These are phyloP conservation scores for Brachylomia viminalis DNA, from an alignment of 2,888 invertebrate species.

Conservation along the genomic window DNA sequence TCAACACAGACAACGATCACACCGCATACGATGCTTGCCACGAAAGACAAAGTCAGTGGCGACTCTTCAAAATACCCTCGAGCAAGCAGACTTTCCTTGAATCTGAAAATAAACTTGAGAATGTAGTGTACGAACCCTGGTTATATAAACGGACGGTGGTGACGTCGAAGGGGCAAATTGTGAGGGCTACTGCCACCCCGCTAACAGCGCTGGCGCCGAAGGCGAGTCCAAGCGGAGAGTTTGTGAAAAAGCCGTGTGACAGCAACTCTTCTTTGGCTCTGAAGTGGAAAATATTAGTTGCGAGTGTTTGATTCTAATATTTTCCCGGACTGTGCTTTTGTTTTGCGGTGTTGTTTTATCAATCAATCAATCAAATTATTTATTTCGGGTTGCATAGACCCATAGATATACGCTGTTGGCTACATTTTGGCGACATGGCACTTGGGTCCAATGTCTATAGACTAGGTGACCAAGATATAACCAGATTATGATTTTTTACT, in stretches of 20 bases:
- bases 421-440: background rate
- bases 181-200: constrained; percentile 93
- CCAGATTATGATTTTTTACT: background rate
- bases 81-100: constrained; percentile 78
- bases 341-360: background rate
- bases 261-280: constrained; percentile 84
- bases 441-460: background rate
- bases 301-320: constrained; percentile 25
- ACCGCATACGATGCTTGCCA: constrained; percentile 94
- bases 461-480: background rate
- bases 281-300: constrained; percentile 63
- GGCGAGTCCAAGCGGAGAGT: constrained; percentile 82
- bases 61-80: constrained; percentile 85
- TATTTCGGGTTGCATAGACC: no score
- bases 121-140: constrained; percentile 91
- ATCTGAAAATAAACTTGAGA: constrained; percentile 77
- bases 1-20: constrained; percentile 93
- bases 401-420: no score
- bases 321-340: background rate
- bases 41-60: constrained; percentile 92
- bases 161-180: constrained; percentile 97
- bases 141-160: constrained; percentile 96
- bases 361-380: no score
- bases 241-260: constrained; percentile 75
- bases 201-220: constrained; percentile 93